Evolutionary conservation across 2,113 vertebrate species (phyloP).

Genomic region (Sapayoa aenigma): DNA sequence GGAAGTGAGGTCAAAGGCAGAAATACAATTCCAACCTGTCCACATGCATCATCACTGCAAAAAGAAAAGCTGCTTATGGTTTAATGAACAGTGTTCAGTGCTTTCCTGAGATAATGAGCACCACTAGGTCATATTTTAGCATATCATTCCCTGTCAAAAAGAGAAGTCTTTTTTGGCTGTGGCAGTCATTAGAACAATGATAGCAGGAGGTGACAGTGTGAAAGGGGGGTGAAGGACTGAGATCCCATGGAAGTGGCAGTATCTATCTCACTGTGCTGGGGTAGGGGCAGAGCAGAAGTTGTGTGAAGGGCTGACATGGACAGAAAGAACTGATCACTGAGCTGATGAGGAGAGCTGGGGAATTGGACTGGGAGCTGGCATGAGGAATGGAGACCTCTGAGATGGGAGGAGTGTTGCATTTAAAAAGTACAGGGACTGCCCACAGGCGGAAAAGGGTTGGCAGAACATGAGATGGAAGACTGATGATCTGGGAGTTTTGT

Average conservation of each 20-base stretch:
- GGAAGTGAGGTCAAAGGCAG: not conserved
- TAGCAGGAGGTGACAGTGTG: not conserved
- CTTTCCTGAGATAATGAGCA: not conserved
- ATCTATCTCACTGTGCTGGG: not conserved
- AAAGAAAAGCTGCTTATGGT: not conserved
- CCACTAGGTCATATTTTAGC: not conserved
- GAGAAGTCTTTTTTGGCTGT: not conserved
- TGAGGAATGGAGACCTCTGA: not conserved
- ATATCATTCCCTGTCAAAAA: not conserved
- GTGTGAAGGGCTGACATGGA: not conserved
- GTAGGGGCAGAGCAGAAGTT: not conserved
- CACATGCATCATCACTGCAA: not conserved
- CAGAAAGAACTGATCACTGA: not conserved
- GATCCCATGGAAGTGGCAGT: not conserved
- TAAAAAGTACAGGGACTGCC: not conserved
- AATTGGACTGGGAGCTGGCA: not conserved
- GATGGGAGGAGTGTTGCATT: not conserved
- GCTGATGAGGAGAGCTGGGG: not conserved
- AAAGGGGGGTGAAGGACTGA: not conserved
- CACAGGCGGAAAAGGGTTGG: not conserved
- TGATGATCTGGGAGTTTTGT: not conserved
- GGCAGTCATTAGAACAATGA: not conserved
- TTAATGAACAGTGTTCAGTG: not conserved
- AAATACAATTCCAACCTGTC: not conserved
- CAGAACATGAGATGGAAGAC: accelerated